A percentile compares a stretch with the other conserved stretches of the same genome.
Conservation (phyloP, 2,113 vertebrate species). For the Chionis minor region DNA sequence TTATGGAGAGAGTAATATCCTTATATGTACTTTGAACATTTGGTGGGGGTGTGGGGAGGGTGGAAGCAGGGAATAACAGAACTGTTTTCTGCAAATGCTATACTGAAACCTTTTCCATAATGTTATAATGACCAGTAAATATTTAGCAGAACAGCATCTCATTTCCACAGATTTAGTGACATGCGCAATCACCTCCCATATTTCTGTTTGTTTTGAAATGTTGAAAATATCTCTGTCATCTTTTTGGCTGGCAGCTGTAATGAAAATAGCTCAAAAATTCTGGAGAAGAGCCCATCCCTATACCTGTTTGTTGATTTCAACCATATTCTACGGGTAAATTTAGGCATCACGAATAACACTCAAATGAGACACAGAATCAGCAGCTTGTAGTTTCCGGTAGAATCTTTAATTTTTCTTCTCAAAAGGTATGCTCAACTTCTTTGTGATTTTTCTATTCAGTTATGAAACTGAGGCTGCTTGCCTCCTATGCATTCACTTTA, state of each 20-base stretch:
- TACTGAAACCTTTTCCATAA: not conserved
- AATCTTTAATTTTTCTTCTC: slow-evolving; percentile 44
- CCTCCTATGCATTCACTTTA: slow-evolving; percentile 3
- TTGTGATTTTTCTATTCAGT: slow-evolving; percentile 2
- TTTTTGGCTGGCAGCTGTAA: slow-evolving; percentile 45
- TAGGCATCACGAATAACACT: slow-evolving; percentile 45
- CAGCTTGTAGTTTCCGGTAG: slow-evolving; percentile 44
- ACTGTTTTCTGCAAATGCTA: not conserved
- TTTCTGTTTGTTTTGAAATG: not conserved
- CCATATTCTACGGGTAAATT: slow-evolving; percentile 33
- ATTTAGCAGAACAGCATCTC: not conserved
- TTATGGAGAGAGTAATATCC: not conserved
- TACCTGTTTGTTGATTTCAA: slow-evolving; percentile 33
- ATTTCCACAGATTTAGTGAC: not conserved
- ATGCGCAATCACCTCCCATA: not conserved
- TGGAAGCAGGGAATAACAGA: not conserved
- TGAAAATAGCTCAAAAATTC: slow-evolving; percentile 51
- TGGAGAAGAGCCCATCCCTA: not conserved
- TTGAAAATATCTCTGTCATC: not conserved
- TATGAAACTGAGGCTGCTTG: slow-evolving; percentile 24
- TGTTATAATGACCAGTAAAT: not conserved
- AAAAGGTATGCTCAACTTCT: slow-evolving; percentile 13
- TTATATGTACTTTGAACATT: not conserved
- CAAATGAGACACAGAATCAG: slow-evolving; percentile 35
- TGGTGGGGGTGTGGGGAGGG: accelerated